phyloP scores from a whole-genome alignment of 2,797 vertebrate species.

The Sebastes vulpes region DNA sequence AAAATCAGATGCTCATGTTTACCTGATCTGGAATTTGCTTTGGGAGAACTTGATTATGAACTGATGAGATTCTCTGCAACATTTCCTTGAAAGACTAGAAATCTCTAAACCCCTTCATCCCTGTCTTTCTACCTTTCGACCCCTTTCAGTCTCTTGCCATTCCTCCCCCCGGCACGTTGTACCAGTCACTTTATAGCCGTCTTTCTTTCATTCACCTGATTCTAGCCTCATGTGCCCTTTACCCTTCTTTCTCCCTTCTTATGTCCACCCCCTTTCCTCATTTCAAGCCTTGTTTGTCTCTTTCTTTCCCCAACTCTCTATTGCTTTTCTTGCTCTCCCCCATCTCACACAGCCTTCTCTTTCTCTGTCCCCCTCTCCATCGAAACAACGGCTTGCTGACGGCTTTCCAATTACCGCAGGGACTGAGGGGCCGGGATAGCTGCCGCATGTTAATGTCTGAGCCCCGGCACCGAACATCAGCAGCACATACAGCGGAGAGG shows the following conservation, averaged over 20 bases:
- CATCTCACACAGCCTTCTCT: constrained; percentile 44
- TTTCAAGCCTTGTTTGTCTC: constrained; percentile 57
- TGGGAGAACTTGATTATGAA: constrained; percentile 3
- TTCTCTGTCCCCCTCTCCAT: constrained; percentile 43
- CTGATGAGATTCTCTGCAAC: constrained; percentile 9
- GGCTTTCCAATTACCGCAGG: constrained; percentile 87
- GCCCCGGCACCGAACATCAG: constrained; percentile 53
- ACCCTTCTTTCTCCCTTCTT: constrained; percentile 12
- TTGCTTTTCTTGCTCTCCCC: constrained; percentile 49
- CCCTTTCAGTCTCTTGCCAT: constrained; percentile 5
- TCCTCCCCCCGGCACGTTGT: constrained; percentile 1
- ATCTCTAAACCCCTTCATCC: constrained; percentile 32
- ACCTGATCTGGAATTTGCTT: background rate
- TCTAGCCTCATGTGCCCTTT: constrained; percentile 26
- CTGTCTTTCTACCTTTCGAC: constrained; percentile 23
- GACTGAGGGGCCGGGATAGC: constrained; percentile 73
- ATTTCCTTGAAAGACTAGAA: constrained; percentile 24
- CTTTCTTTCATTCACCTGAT: constrained; percentile 42
- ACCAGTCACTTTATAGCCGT: constrained; percentile 46
- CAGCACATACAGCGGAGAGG: constrained; percentile 12
- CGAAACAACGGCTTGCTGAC: constrained; percentile 76
- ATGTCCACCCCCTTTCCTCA: constrained; percentile 13
- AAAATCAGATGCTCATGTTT: background rate
- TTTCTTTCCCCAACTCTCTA: constrained; percentile 33
- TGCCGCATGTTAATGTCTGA: constrained; percentile 83